These are phyloP conservation scores for Drosophila bifasciata DNA, from an alignment of 1,140 invertebrate species.

Conservation along the genomic window DNA sequence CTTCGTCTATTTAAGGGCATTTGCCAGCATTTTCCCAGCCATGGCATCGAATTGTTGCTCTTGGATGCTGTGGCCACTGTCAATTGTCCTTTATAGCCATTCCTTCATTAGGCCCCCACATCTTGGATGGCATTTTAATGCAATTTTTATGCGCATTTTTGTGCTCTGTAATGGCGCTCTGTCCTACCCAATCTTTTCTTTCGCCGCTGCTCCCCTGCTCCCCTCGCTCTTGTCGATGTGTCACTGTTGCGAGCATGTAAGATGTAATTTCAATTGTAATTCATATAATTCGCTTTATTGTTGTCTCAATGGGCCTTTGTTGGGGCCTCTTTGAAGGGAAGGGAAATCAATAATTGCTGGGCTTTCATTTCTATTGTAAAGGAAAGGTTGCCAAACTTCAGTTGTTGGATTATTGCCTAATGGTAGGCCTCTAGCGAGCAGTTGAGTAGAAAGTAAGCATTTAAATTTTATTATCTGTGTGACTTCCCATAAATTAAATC, in stretches of 20 bases:
- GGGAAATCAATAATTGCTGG: constrained; percentile 7
- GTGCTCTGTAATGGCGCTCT: constrained; percentile 32
- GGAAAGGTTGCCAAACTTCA: constrained; percentile 33
- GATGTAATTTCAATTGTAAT: constrained; percentile 73
- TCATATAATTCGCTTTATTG: constrained; percentile 66
- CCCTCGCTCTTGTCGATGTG: constrained; percentile 26
- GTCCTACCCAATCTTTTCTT: neutral
- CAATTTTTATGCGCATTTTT: constrained; percentile 74
- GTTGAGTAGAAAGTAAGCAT: too few species aligned
- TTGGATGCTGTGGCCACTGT: constrained; percentile 12
- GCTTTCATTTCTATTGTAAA: constrained; percentile 13
- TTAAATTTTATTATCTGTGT: too few species aligned
- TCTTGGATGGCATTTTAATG: constrained; percentile 69
- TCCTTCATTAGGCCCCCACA: constrained; percentile 56
- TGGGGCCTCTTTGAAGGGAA: neutral
- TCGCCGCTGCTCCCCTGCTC: neutral
- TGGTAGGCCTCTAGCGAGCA: too few species aligned
- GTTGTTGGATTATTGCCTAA: too few species aligned
- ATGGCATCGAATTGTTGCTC: constrained; percentile 4
- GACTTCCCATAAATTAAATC: too few species aligned
- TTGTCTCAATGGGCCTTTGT: constrained; percentile 46
- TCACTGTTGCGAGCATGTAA: constrained; percentile 17
- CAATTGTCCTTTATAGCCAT: constrained; percentile 73
- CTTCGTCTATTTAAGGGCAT: constrained; percentile 60
- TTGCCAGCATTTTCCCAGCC: constrained; percentile 33